Evolutionary conservation across 2,113 vertebrate genomes (phyloP).

Genomic region (Brachyhypopomus occidentalis): DNA sequence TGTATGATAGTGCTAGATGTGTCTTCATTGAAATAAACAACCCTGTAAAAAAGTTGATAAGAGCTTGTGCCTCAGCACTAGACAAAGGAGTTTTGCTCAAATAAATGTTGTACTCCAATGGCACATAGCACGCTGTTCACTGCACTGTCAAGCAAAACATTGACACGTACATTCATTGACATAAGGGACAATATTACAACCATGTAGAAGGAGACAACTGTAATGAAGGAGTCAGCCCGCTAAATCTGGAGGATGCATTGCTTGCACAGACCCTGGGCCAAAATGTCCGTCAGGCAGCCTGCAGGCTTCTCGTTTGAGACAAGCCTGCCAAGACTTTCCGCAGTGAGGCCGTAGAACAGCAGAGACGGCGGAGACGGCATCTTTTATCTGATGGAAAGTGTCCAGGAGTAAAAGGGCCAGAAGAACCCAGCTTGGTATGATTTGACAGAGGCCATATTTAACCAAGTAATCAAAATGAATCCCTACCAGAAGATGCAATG

Average conservation of each 20-base stretch:
- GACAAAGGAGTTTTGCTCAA: not conserved
- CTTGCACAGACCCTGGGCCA: slow-evolving; percentile 30
- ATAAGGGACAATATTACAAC: not conserved
- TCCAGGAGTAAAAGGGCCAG: slow-evolving; percentile 38
- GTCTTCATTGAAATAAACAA: not conserved
- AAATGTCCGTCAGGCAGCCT: slow-evolving; percentile 36
- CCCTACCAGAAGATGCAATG: not conserved
- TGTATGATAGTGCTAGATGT: not conserved
- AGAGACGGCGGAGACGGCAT: slow-evolving; percentile 30
- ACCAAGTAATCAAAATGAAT: slow-evolving; percentile 1
- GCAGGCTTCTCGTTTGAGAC: slow-evolving; percentile 16
- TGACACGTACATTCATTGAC: not conserved
- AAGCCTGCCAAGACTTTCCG: slow-evolving; percentile 24
- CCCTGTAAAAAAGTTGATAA: not conserved
- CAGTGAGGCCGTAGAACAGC: slow-evolving; percentile 7
- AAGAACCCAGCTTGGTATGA: not conserved
- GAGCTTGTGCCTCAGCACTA: not conserved
- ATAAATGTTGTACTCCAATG: not conserved
- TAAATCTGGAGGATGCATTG: not conserved
- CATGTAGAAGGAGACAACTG: not conserved
- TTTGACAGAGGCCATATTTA: slow-evolving; percentile 25
- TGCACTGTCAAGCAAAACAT: not conserved
- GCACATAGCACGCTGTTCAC: not conserved
- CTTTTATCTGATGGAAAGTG: slow-evolving; percentile 13
- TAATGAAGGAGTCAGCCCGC: not conserved